phyloP scores from a whole-genome alignment of 2,113 vertebrate genomes.

The Rhea americana region DNA sequence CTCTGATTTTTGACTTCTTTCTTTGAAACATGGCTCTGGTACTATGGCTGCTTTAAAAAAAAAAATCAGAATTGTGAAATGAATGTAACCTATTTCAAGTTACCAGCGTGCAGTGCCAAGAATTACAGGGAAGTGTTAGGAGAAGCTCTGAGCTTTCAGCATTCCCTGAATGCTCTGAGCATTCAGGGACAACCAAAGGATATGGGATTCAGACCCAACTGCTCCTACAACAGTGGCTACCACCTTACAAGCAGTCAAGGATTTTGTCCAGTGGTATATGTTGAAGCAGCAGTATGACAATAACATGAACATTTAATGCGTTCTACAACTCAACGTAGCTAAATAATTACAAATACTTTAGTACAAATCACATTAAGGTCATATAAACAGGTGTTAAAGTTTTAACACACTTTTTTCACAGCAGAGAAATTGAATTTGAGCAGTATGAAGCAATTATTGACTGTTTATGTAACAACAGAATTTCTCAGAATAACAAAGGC shows the following conservation, averaged over 20 bases:
- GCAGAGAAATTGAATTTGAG: not conserved
- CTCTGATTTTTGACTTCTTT: not conserved
- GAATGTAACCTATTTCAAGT: not conserved
- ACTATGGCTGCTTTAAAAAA: conserved; percentile 7
- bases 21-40: conserved; percentile 10
- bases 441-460: not conserved
- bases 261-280: not conserved
- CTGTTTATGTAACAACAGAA: not conserved
- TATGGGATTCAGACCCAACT: not conserved
- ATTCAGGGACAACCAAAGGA: not conserved
- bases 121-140: not conserved
- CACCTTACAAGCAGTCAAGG: not conserved
- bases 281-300: not conserved
- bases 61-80: conserved; percentile 26
- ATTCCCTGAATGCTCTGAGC: not conserved
- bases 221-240: not conserved
- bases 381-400: not conserved
- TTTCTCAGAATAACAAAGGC: not conserved
- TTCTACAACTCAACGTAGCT: not conserved
- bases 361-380: too few relatives aligned
- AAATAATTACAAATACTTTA: not conserved
- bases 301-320: not conserved
- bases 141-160: not conserved
- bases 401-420: not conserved
- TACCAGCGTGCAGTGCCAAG: not conserved